Conservation (phyloP, 2,113 vertebrate genomes). For the Oryzias javanicus region DNA sequence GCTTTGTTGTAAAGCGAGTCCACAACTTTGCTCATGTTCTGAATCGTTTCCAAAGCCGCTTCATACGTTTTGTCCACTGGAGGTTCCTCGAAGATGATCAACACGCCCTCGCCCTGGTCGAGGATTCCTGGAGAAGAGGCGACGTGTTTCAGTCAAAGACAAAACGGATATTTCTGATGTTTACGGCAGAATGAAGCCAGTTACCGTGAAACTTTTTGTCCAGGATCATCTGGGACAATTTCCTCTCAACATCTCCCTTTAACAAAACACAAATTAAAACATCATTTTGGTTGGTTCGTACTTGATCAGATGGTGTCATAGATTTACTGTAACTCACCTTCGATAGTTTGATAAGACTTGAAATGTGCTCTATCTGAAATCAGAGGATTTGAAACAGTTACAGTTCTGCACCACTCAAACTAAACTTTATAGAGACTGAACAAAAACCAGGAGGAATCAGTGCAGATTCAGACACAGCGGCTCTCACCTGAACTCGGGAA, state of each 20-base stretch:
- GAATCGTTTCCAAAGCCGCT: conserved; percentile 97
- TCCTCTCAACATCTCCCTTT: conserved; percentile 95
- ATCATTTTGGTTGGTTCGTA: neutral
- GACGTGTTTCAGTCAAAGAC: neutral
- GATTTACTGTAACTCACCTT: conserved; percentile 79
- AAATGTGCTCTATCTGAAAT: conserved; percentile 96
- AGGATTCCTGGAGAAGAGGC: conserved; percentile 84
- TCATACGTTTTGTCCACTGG: conserved; percentile 98
- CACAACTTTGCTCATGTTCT: conserved; percentile 99
- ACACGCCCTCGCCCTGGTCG: conserved; percentile 96
- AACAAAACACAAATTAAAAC: neutral
- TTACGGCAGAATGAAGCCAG: neutral
- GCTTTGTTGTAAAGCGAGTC: conserved; percentile 99
- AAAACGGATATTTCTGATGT: neutral
- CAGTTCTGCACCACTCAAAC: neutral
- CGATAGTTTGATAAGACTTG: conserved; percentile 95
- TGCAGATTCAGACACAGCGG: neutral
- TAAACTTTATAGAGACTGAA: neutral
- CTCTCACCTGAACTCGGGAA: conserved; percentile 94
- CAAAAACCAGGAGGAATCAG: neutral
- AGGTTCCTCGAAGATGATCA: conserved; percentile 98
- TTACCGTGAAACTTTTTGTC: conserved; percentile 98
- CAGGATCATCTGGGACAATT: conserved; percentile 99
- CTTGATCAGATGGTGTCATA: too few species aligned
- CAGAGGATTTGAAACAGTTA: neutral